A percentile compares a stretch with the other conserved stretches of the same genome.
Evolutionary conservation across 2,797 vertebrate species (phyloP).

Genomic region (Melanotaenia parkinsoni): DNA sequence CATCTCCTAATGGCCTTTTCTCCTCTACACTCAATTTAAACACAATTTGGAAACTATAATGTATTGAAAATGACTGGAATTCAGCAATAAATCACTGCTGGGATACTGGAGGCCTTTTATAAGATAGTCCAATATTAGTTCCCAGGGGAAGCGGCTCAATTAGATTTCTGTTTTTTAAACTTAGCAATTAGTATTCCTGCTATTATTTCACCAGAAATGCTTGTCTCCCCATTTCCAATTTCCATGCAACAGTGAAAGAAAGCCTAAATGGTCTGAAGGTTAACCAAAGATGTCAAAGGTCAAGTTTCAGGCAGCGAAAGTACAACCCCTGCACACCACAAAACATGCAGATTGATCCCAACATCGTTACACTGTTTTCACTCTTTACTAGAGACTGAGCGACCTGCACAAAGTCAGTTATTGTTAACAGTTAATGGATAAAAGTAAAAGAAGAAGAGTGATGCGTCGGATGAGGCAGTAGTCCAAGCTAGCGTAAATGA

Average conservation of each 20-base stretch:
- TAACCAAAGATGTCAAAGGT: slow-evolving; percentile 88
- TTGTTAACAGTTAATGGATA: slow-evolving; percentile 81
- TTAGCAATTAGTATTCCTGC: slow-evolving; percentile 96
- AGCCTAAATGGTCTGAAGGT: slow-evolving; percentile 74
- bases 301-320: slow-evolving; percentile 87
- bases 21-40: slow-evolving; percentile 99
- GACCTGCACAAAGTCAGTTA: slow-evolving; percentile 67
- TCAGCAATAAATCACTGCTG: slow-evolving; percentile 99
- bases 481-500: slow-evolving; percentile 80
- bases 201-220: slow-evolving; percentile 94
- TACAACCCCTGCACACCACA: slow-evolving; percentile 77
- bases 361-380: slow-evolving; percentile 45
- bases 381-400: slow-evolving; percentile 63
- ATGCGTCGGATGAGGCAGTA: slow-evolving; percentile 73
- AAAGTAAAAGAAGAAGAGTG: slow-evolving; percentile 77
- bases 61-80: slow-evolving; percentile 99
- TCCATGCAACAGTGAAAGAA: slow-evolving; percentile 75
- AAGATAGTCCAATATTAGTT: slow-evolving; percentile 96
- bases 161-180: slow-evolving; percentile 99
- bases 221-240: slow-evolving; percentile 81
- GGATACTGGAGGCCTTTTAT: slow-evolving; percentile 97
- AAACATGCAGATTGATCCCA: slow-evolving; percentile 46
- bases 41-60: slow-evolving; percentile 99
- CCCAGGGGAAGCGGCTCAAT: slow-evolving; percentile 93
- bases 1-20: slow-evolving; percentile 99